Evolutionary conservation across 2,797 vertebrate genomes (phyloP).

Genomic region (Telmatherina bonti): DNA sequence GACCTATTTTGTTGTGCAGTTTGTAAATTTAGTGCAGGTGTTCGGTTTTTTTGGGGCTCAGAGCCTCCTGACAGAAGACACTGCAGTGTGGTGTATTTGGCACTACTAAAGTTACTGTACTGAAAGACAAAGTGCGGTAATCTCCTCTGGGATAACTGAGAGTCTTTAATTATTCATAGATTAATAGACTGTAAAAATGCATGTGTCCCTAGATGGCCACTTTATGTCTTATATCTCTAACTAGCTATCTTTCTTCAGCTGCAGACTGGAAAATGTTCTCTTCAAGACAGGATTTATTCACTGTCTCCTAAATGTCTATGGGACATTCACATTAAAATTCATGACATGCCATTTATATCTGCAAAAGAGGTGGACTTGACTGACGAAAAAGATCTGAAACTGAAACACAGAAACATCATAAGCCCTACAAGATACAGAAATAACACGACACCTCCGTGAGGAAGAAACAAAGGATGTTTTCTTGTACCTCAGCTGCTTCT

Average conservation of each 20-base stretch:
- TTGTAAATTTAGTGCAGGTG: constrained; percentile 59
- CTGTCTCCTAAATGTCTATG: constrained; percentile 50
- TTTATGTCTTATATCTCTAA: constrained; percentile 69
- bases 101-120: constrained; percentile 63
- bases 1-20: constrained; percentile 55
- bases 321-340: constrained; percentile 47
- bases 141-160: constrained; percentile 71
- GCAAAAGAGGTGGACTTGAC: constrained; percentile 14
- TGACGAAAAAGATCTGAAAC: constrained; percentile 29
- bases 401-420: constrained; percentile 4
- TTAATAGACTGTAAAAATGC: constrained; percentile 81
- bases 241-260: constrained; percentile 64
- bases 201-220: constrained; percentile 73
- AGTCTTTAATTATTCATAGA: constrained; percentile 83
- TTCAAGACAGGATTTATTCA: constrained; percentile 46
- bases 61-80: constrained; percentile 50
- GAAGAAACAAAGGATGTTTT: constrained; percentile 1
- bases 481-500: not conserved
- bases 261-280: constrained; percentile 48
- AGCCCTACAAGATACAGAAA: constrained; percentile 7
- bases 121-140: constrained; percentile 73
- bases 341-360: constrained; percentile 30
- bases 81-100: constrained; percentile 37
- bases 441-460: not conserved
- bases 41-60: constrained; percentile 42